Percentiles rank a stretch among this genome's conserved stretches.
These are phyloP conservation scores for Atrichornis clamosus DNA, from an alignment of 2,113 vertebrate species.

Conservation along the genomic window DNA sequence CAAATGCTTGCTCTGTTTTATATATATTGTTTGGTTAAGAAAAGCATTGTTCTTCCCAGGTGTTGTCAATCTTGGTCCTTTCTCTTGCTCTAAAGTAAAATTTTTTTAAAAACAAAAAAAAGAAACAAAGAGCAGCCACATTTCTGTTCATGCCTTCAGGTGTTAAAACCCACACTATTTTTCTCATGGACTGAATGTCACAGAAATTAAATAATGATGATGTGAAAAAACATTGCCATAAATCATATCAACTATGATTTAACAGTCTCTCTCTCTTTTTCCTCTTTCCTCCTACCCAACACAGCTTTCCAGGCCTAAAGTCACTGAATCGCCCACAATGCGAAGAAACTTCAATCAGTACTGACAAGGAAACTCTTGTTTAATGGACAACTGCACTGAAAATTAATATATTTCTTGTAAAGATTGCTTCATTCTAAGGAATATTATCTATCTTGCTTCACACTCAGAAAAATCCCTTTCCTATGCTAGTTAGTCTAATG, in stretches of 20 bases:
- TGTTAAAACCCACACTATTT: slow-evolving; percentile 11
- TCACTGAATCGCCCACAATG: not conserved
- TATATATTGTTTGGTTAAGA: not conserved
- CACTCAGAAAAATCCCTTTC: not conserved
- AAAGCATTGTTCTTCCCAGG: not conserved
- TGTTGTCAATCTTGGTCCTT: not conserved
- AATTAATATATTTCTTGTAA: not conserved
- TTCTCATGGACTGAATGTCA: not conserved
- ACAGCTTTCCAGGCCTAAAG: not conserved
- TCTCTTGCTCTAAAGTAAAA: not conserved
- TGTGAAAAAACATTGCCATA: not conserved
- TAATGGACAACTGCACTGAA: not conserved
- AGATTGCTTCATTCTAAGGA: not conserved
- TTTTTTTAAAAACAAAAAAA: not conserved
- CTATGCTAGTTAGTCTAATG: not conserved
- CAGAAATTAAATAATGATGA: not conserved
- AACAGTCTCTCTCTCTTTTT: not conserved
- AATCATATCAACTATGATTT: not conserved
- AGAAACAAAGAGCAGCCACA: not conserved
- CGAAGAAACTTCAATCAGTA: not conserved
- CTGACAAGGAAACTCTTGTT: not conserved
- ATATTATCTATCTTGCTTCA: not conserved
- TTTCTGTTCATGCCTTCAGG: slow-evolving; percentile 24
- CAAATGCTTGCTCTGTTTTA: not conserved
- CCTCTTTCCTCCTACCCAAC: not conserved